Evolutionary conservation across 2,113 vertebrate genomes (phyloP).

Genomic region (Leptosomus discolor): DNA sequence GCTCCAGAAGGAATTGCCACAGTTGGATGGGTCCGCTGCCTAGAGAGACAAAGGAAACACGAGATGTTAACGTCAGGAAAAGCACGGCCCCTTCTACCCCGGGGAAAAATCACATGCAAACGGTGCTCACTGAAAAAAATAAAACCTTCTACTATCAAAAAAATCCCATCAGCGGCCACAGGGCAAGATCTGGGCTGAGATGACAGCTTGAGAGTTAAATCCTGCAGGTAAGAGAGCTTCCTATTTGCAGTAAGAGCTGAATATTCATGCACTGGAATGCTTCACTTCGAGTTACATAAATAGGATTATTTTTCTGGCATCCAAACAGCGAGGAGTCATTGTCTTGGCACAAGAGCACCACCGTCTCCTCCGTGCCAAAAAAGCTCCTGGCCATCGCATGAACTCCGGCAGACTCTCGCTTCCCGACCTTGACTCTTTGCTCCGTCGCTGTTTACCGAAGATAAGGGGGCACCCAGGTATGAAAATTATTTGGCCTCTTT

Average conservation of each 20-base stretch:
- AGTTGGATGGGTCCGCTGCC: constrained; percentile 98
- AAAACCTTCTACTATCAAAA: not conserved
- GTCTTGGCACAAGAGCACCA: not conserved
- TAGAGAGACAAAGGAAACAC: constrained; percentile 60
- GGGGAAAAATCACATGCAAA: not conserved
- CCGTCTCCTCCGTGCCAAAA: not conserved
- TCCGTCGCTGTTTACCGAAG: not conserved
- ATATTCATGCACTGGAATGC: not conserved
- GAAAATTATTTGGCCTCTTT: constrained; percentile 53
- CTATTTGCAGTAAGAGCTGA: not conserved
- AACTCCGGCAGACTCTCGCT: constrained; percentile 22
- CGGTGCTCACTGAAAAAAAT: not conserved
- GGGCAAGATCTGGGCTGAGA: not conserved
- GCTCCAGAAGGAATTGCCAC: constrained; percentile 98
- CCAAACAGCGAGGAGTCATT: not conserved
- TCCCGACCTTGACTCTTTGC: constrained; percentile 47
- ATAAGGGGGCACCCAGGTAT: not conserved
- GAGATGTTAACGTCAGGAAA: not conserved
- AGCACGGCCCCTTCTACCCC: not conserved
- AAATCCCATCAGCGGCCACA: not conserved
- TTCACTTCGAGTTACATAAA: constrained; percentile 40
- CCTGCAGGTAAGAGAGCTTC: not conserved
- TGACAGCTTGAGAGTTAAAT: not conserved
- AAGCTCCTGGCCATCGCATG: not conserved
- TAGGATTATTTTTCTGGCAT: constrained; percentile 49